Conservation (phyloP, 2,797 vertebrate species). For the Centropyge bicolor region DNA sequence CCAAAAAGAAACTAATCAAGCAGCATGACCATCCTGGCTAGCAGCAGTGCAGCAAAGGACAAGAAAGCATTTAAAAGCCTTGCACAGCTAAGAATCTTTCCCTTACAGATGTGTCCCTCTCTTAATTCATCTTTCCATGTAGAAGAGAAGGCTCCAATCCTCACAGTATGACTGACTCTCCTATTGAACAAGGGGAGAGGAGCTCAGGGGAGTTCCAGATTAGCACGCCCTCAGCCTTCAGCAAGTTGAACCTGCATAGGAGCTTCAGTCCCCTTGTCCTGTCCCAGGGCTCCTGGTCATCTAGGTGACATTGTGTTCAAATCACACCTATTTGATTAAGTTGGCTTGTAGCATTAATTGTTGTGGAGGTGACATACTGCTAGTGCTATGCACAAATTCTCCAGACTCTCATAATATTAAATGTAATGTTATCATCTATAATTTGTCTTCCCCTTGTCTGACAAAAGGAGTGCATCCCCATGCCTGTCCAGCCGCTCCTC, state of each 20-base stretch:
- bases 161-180: slow-evolving; percentile 84
- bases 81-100: no score
- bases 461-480: slow-evolving; percentile 89
- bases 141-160: slow-evolving; percentile 86
- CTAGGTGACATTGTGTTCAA: slow-evolving; percentile 85
- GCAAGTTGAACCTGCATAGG: slow-evolving; percentile 90
- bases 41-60: background rate
- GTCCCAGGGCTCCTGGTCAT: slow-evolving; percentile 93
- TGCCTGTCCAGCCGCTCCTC: slow-evolving; percentile 92
- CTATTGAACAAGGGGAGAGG: slow-evolving; percentile 85
- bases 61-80: no score
- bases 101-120: fast-evolving
- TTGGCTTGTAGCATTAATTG: background rate
- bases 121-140: background rate
- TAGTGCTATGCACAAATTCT: background rate
- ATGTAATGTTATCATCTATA: background rate
- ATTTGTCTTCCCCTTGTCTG: background rate
- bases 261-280: slow-evolving; percentile 90
- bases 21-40: background rate
- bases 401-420: background rate
- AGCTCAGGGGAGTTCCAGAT: slow-evolving; percentile 90
- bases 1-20: background rate
- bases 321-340: background rate
- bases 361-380: background rate
- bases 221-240: slow-evolving; percentile 97